phyloP scores from a whole-genome alignment of 2,888 invertebrate genomes.

The Polyommatus icarus region DNA sequence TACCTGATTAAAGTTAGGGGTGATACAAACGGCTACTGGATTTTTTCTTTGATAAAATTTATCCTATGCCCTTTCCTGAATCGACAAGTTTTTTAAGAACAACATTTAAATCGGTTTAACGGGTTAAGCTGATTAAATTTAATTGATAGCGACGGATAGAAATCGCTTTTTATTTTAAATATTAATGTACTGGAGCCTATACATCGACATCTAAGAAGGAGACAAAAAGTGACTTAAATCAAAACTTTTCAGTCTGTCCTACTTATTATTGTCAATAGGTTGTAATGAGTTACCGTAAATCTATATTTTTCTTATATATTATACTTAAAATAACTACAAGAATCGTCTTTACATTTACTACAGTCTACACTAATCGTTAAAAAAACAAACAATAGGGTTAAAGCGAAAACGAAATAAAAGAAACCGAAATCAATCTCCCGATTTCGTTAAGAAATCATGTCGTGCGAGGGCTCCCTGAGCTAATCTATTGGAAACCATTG shows the following conservation, averaged over 20 bases:
- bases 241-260: too few species aligned
- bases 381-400: constrained; percentile 45
- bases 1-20: neutral
- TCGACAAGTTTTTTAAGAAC: too few species aligned
- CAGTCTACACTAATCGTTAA: neutral
- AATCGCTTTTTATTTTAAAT: too few species aligned
- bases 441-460: constrained; percentile 24
- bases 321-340: neutral
- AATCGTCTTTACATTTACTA: neutral
- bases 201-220: too few species aligned
- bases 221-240: too few species aligned
- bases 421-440: constrained; percentile 29
- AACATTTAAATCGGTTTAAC: neutral
- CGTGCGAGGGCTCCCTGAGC: constrained; percentile 36
- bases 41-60: neutral
- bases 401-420: constrained; percentile 30
- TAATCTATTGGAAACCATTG: constrained; percentile 68
- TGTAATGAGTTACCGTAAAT: too few species aligned
- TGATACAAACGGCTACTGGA: neutral
- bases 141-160: too few species aligned
- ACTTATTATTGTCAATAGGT: too few species aligned
- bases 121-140: neutral
- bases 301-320: too few species aligned
- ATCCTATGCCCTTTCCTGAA: too few species aligned
- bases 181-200: too few species aligned